Evolutionary conservation across 2,888 invertebrate species (phyloP), one percentile per base, ranked within the genome.

Genomic region (Trachelus stipa): DNA sequence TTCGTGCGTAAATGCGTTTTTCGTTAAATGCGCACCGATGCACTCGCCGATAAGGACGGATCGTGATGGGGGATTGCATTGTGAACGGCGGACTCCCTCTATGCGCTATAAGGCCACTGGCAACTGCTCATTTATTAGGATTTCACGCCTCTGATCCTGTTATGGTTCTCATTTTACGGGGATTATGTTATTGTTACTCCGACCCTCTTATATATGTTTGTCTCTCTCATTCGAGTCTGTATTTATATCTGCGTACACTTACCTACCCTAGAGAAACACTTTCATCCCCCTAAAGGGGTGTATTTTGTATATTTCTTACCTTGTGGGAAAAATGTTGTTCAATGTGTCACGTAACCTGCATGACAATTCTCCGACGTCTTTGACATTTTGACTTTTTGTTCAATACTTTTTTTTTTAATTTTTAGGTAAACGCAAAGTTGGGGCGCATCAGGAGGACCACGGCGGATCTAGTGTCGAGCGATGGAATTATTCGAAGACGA

Each of bases 81-180:
- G 83, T 83, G 80, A 73, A 15, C 71, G 40, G 23, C 23, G 34
- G 40, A 73, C 68, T 74, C 37, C 34, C 33, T 73, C 12, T 34
- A 23, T 40, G n/a, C 34, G 56, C 69, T 40, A 56, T 73, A 74
- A 77, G 83, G 78, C 80, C 81, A 80, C 83, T 80, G 79, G 82
- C 85, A 85, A 88, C 85, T 88, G 88, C 88, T 89, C 89, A 89
- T 89, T 89, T 89, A 89, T 89, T 88, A 89, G 89, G 88, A 89
- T 89, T 89, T 89, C 87, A 89, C 87, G 88, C 87, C 85, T 80
- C 85, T 85, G 85, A 86, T 88, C 86, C 87, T 86, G 84, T 88
- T 88, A 86, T 83, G 80, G 81, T 83, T 85, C 85, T 87, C 85
- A 85, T 87, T 87, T 87, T 86, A 88, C 86, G 84, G 86, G 86